Evolutionary conservation across 2,797 vertebrate genomes (phyloP), one percentile per base, ranked within the genome.

Genomic region (Macroramphosus scolopax): DNA sequence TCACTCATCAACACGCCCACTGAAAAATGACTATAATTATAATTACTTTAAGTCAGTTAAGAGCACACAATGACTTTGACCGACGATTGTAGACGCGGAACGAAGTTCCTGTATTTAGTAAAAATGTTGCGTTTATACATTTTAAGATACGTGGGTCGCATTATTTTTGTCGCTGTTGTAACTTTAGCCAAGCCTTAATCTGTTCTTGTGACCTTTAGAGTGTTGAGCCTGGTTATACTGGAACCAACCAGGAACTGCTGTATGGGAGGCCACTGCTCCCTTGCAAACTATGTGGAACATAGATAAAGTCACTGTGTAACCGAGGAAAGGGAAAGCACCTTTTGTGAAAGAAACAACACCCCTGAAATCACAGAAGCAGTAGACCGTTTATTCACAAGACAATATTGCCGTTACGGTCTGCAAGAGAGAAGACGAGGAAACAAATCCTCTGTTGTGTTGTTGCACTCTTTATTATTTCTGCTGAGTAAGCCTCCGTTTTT

Each of bases 161-260:
- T n/a, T n/a, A n/a, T n/a, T 46, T 44, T 48, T 18, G 10, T 31
- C 22, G 26, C n/a, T 15, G 26, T 39, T 47, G 30, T 35, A 16
- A 31, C 30, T 61, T 51, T 16, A 53, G 31, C 30, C 16, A 8
- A 37, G 40, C n/a, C 18, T 10, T 30, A 24, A 39, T n/a, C 18
- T 46, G 1, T 18, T 32, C 16, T 48, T 42, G 17, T 41, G 16
- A 59, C 14, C 10, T 36, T 47, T 43, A n/a, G n/a, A n/a, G 9
- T 17, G 13, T 47, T 62, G 8, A 17, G 8, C 5, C 35, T 12
- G 45, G 52, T 51, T 29, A 20, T 16, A 31, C 7, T 63, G 34
- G 40, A 41, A 57, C 39, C 47, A 43, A 45, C 42, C 11, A 18
- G 13, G 30, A 34, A 11, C 3, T 54, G 33, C 25, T 33, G 9